Percentiles rank a stretch among this genome's conserved stretches.
Conservation (phyloP, 2,888 invertebrate species). For the Pocota personata region DNA sequence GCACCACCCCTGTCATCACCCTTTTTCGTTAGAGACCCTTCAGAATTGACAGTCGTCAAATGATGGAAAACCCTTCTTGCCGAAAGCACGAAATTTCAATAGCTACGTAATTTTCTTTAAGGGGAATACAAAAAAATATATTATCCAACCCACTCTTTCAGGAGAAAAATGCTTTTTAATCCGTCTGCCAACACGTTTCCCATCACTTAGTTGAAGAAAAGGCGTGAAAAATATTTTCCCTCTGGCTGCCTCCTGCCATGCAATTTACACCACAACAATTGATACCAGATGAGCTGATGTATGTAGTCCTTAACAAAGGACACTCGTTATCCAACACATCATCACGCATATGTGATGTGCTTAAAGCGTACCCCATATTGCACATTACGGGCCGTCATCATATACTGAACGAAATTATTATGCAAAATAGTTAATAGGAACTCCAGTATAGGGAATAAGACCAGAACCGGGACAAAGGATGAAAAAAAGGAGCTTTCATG, state of each 20-base stretch:
- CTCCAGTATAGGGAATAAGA: neutral
- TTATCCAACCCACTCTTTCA: neutral
- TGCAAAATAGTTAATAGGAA: conserved; percentile 58
- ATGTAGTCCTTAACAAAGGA: conserved; percentile 66
- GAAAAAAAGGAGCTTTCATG: neutral
- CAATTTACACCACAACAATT: conserved; percentile 70
- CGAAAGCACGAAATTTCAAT: conserved; percentile 36
- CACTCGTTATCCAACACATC: conserved; percentile 65
- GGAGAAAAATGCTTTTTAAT: conserved; percentile 51
- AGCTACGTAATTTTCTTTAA: conserved; percentile 44
- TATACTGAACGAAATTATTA: conserved; percentile 55
- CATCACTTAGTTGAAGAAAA: conserved; percentile 28
- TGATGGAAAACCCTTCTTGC: conserved; percentile 27
- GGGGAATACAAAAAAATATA: neutral
- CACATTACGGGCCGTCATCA: conserved; percentile 48
- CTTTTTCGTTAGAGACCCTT: conserved; percentile 5
- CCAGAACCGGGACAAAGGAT: neutral
- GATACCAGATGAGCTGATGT: conserved; percentile 71
- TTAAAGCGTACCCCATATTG: conserved; percentile 47
- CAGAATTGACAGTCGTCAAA: conserved; percentile 46
- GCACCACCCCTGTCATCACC: neutral
- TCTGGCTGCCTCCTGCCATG: conserved; percentile 4
- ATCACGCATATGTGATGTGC: conserved; percentile 57
- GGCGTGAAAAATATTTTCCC: neutral
- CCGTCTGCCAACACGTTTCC: conserved; percentile 67